Conservation (phyloP, 2,797 vertebrate genomes). For the Siniperca undulata region DNA sequence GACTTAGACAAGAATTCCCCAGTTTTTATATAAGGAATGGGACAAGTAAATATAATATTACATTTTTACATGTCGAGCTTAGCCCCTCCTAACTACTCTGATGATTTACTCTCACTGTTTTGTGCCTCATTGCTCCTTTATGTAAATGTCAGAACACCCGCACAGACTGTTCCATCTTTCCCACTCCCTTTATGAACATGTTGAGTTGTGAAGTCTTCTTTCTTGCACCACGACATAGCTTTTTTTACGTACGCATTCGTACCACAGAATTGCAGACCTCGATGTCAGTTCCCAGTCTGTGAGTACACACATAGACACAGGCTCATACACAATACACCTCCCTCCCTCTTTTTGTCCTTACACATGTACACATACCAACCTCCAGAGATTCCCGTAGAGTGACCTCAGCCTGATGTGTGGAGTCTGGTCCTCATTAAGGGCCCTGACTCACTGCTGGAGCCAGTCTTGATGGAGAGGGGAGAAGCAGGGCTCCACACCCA, state of each 20-base stretch:
- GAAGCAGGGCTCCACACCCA: slow-evolving; percentile 83
- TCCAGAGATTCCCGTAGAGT: slow-evolving; percentile 79
- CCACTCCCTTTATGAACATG: slow-evolving; percentile 56
- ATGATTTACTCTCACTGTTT: slow-evolving; percentile 53
- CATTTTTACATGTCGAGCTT: slow-evolving; percentile 21
- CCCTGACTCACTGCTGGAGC: slow-evolving; percentile 82
- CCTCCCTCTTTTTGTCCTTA: slow-evolving; percentile 36
- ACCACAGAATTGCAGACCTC: slow-evolving; percentile 59
- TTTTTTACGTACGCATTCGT: slow-evolving; percentile 47
- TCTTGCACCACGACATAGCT: slow-evolving; percentile 56
- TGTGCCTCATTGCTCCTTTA: slow-evolving; percentile 39
- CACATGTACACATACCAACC: slow-evolving; percentile 60
- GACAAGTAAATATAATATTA: slow-evolving; percentile 36
- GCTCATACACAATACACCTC: slow-evolving; percentile 43
- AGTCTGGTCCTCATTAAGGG: slow-evolving; percentile 88
- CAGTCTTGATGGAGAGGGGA: slow-evolving; percentile 77
- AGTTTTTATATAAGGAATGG: slow-evolving; percentile 49
- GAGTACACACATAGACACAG: slow-evolving; percentile 18
- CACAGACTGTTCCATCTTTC: slow-evolving; percentile 29
- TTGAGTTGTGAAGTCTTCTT: slow-evolving; percentile 60
- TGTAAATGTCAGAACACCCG: slow-evolving; percentile 45
- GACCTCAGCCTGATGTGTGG: slow-evolving; percentile 77
- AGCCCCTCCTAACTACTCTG: slow-evolving; percentile 23
- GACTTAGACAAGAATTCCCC: slow-evolving; percentile 56
- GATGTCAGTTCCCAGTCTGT: slow-evolving; percentile 33